Percentiles rank a stretch among this genome's conserved stretches.
Evolutionary conservation across 1,140 invertebrate species (phyloP).

Genomic region (Drosophila ananassae): DNA sequence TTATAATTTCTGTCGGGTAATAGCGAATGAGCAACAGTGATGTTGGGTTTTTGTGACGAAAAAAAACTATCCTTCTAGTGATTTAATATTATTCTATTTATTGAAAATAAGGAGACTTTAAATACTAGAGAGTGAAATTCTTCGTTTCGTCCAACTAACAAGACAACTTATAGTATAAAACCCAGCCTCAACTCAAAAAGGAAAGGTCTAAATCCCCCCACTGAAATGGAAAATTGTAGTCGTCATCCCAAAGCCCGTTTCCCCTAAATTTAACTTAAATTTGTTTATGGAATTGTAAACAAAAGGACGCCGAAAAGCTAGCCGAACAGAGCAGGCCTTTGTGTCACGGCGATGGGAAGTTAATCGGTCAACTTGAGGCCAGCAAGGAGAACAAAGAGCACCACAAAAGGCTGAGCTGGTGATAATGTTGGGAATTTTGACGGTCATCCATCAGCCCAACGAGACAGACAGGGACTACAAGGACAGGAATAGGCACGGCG

Average conservation of each 20-base stretch:
- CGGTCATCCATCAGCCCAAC: slow-evolving; percentile 41
- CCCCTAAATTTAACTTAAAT: slow-evolving; percentile 32
- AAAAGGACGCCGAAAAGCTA: slow-evolving; percentile 12
- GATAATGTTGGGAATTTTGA: slow-evolving; percentile 44
- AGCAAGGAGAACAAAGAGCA: slow-evolving; percentile 25
- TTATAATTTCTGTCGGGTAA: slow-evolving; percentile 55
- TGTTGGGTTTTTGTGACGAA: not conserved
- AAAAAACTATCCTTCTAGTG: too few species aligned
- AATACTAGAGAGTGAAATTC: too few species aligned
- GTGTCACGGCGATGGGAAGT: slow-evolving; percentile 23
- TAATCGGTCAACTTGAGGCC: slow-evolving; percentile 44
- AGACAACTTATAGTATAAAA: not conserved
- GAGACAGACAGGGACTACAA: slow-evolving; percentile 1
- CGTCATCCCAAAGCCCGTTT: not conserved
- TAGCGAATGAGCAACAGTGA: not conserved
- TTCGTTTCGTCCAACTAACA: not conserved
- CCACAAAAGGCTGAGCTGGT: slow-evolving; percentile 13
- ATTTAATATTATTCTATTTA: too few species aligned
- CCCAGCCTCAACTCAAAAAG: too few species aligned
- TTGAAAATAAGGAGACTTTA: too few species aligned
- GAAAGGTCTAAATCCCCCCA: not conserved
- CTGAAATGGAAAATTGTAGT: not conserved
- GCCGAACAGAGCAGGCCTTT: slow-evolving; percentile 9
- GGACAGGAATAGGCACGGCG: too few species aligned
- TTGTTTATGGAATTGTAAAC: slow-evolving; percentile 35